phyloP scores from a whole-genome alignment of 2,888 invertebrate genomes.

The Periphyllus acericola region DNA sequence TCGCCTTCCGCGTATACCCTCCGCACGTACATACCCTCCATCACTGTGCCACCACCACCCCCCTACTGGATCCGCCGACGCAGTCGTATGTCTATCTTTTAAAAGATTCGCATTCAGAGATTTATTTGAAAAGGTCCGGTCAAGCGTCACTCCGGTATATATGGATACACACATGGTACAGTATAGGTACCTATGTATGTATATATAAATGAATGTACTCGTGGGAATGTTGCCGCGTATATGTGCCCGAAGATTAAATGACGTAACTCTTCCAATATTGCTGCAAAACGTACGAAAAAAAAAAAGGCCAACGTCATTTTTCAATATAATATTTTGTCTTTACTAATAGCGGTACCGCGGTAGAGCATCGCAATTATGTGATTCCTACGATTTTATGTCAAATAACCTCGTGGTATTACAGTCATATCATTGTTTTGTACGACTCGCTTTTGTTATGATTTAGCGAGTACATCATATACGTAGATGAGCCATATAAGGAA shows the following conservation, averaged over 20 bases:
- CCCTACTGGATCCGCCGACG: not conserved
- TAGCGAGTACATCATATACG: too few species aligned
- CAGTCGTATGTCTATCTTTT: not conserved
- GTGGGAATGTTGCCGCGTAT: not conserved
- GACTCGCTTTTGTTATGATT: too few species aligned
- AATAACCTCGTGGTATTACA: too few species aligned
- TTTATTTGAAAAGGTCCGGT: conserved; percentile 29
- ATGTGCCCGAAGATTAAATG: not conserved
- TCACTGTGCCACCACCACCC: not conserved
- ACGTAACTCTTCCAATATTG: not conserved
- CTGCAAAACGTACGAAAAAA: too few species aligned
- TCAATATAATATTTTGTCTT: too few species aligned
- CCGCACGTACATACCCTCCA: not conserved
- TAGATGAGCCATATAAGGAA: too few species aligned
- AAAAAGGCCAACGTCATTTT: too few species aligned
- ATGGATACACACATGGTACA: too few species aligned
- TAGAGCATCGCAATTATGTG: too few species aligned
- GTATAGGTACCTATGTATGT: not conserved
- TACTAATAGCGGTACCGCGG: too few species aligned
- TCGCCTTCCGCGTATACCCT: not conserved
- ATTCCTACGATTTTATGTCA: too few species aligned
- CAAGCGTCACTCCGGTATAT: not conserved
- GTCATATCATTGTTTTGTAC: too few species aligned
- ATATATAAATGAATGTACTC: not conserved
- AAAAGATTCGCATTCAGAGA: not conserved